phyloP scores from a whole-genome alignment of 2,113 vertebrate genomes.

The Heteronetta atricapilla region DNA sequence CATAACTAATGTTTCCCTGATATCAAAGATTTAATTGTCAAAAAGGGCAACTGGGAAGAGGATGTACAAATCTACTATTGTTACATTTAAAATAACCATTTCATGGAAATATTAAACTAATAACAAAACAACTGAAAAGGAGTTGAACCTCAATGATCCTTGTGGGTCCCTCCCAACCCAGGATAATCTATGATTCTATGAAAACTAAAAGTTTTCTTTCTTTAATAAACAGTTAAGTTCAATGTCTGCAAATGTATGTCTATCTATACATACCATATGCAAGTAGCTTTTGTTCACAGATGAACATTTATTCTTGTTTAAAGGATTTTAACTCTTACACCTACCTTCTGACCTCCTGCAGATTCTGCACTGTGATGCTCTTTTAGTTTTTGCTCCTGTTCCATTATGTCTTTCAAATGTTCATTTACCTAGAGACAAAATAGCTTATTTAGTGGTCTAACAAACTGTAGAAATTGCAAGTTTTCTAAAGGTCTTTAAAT shows the following conservation, averaged over 20 bases:
- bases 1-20: neutral
- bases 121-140: neutral
- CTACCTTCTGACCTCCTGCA: conserved; percentile 89
- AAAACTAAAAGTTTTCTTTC: neutral
- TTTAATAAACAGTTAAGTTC: neutral
- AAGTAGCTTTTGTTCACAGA: neutral
- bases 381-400: conserved; percentile 89
- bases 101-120: neutral
- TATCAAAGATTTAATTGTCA: neutral
- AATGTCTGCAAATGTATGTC: neutral
- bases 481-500: neutral
- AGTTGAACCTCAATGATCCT: neutral
- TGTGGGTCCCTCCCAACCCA: neutral
- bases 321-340: conserved; percentile 3
- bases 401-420: conserved; percentile 90
- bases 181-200: neutral
- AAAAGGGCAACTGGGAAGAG: neutral
- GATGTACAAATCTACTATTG: neutral
- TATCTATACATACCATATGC: neutral
- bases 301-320: neutral
- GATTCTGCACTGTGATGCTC: conserved; percentile 83
- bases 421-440: conserved; percentile 88
- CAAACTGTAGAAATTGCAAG: neutral
- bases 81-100: neutral
- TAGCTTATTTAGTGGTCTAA: neutral